Evolutionary conservation across 2,888 invertebrate genomes (phyloP).

Genomic region (Meliscaeva auricollis): DNA sequence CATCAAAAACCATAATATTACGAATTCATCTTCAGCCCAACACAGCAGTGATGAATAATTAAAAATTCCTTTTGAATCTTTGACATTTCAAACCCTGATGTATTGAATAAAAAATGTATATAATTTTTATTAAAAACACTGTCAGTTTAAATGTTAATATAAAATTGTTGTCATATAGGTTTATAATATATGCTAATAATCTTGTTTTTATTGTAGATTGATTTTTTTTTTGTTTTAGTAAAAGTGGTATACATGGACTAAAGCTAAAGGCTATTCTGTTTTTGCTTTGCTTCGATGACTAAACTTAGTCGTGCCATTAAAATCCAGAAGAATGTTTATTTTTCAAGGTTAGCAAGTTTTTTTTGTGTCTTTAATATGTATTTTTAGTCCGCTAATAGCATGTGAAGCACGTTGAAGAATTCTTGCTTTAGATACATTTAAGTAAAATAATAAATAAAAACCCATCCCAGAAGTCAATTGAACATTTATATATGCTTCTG

Average conservation of each 20-base stretch:
- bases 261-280: slow-evolving; percentile 20
- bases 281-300: slow-evolving; percentile 29
- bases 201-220: slow-evolving; percentile 50
- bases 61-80: slow-evolving; percentile 42
- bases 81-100: slow-evolving; percentile 51
- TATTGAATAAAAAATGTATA: not conserved
- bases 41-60: slow-evolving; percentile 7
- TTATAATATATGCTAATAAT: slow-evolving; percentile 52
- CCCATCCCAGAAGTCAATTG: slow-evolving; percentile 34
- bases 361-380: not conserved
- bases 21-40: slow-evolving; percentile 1
- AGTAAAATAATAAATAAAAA: slow-evolving; percentile 29
- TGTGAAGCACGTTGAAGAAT: slow-evolving; percentile 44
- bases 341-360: slow-evolving; percentile 60
- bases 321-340: slow-evolving; percentile 50
- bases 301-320: slow-evolving; percentile 35
- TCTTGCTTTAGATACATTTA: slow-evolving; percentile 35
- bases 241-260: slow-evolving; percentile 9
- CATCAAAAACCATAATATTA: not conserved
- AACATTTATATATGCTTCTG: slow-evolving; percentile 6
- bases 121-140: not conserved
- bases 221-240: slow-evolving; percentile 9
- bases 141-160: slow-evolving; percentile 46
- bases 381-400: slow-evolving; percentile 21
- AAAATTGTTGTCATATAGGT: slow-evolving; percentile 19